These are phyloP conservation scores for human DNA, from an alignment of 2,113 vertebrate species.

Conservation along the genomic window GRCh38 chr4:181261501-181262000, in stretches of 20 bases:
- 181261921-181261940: neutral
- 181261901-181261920: neutral
- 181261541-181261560: slow-evolving; percentile 46
- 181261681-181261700: neutral
- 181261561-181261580: neutral
- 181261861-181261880: neutral
- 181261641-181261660: neutral
- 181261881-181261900: neutral
- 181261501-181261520: slow-evolving; percentile 50
- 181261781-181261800: neutral
- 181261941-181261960: neutral
- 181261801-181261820: neutral
- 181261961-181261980: neutral
- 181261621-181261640: slow-evolving; percentile 43
- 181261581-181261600: neutral
- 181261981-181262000: neutral
- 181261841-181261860: neutral
- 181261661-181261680: slow-evolving; percentile 1
- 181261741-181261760: neutral
- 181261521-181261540: slow-evolving; percentile 67
- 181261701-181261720: neutral
- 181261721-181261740: neutral
- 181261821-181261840: neutral
- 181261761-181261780: neutral
- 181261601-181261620: slow-evolving; percentile 28